Conservation (phyloP, 2,888 invertebrate species). For the Timema podura region DNA sequence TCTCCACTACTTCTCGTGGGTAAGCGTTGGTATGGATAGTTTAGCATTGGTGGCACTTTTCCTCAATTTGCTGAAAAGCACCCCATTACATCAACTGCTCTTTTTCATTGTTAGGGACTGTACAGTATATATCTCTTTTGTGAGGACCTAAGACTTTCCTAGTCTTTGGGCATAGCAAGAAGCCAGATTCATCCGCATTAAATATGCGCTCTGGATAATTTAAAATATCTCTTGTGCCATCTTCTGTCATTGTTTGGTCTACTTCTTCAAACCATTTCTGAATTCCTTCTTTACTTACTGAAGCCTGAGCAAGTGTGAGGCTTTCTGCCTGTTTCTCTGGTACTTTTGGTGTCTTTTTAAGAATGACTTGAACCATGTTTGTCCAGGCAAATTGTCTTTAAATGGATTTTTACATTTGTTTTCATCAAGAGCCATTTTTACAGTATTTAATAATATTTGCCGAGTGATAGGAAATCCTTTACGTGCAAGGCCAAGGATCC, state of each 20-base stretch:
- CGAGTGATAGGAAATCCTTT: neutral
- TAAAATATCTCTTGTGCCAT: conserved; percentile 35
- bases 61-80: conserved; percentile 41
- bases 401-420: neutral
- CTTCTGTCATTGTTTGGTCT: conserved; percentile 35
- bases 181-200: conserved; percentile 41
- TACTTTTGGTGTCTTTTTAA: conserved; percentile 4
- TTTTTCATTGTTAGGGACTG: conserved; percentile 34
- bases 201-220: conserved; percentile 39
- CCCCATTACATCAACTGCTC: conserved; percentile 42
- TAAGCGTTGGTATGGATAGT: conserved; percentile 41
- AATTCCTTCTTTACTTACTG: conserved; percentile 24
- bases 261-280: conserved; percentile 38
- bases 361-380: conserved; percentile 1
- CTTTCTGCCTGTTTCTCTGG: neutral
- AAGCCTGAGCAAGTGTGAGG: neutral
- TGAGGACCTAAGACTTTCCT: conserved; percentile 34
- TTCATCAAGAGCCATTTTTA: neutral
- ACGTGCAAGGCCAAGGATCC: conserved; percentile 1
- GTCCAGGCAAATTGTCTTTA: neutral
- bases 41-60: conserved; percentile 41
- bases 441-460: neutral
- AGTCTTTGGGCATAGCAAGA: conserved; percentile 39
- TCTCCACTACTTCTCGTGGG: conserved; percentile 39
- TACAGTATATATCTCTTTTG: conserved; percentile 15